Base-by-base conservation (phyloP, 1,140 invertebrate genomes). In the Venustaconcha ellipsiformis region DNA sequence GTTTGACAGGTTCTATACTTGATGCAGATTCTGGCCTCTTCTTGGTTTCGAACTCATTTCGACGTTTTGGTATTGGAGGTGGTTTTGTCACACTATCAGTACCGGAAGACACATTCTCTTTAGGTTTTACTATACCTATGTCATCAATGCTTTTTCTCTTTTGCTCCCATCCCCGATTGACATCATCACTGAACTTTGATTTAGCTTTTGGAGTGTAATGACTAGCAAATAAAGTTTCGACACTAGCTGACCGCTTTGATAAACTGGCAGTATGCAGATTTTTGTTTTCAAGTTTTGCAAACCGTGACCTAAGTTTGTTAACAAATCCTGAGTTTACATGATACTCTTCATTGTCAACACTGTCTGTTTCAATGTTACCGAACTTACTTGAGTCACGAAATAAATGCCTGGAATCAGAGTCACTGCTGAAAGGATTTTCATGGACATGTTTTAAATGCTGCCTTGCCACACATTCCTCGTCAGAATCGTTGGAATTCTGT, bases 241-340 rank as follows among this genome's bases (percentile, higher is more conserved):
- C 72, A 80, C 88, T 89, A 57, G 82, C 82, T 57, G 83, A 81
- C 17, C 82, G 72, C 76, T 83, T 84, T 59, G 81, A 67, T 60
- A 76, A 78, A 37, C 65, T 62, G 20, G 71, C 60, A 55, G 57
- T 63, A 20, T 71, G 65, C 11, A 67, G 81, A 67, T 76, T 79
- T 64, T 82, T 67, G 57, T 73, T 74, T 59, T 78, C 70, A n/a
- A 87, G 72, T 30, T 81, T 78, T 59, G 83, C 69, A 79, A 88
- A 89, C 76, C 85, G 87, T 67, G 82, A 82, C 58, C 84, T 72
- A 20, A 88, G 77, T 77, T 86, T 88, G 70, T 86, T 80, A 37
- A 89, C 88, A 83, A 88, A 88, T 18, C 88, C 88, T 20, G 84
- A 85, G 26, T 84, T 83, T 30, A 86, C 86, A 18, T 80, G 80